Evolutionary conservation across 2,113 vertebrate genomes (phyloP).

Genomic region (Lepus americanus): DNA sequence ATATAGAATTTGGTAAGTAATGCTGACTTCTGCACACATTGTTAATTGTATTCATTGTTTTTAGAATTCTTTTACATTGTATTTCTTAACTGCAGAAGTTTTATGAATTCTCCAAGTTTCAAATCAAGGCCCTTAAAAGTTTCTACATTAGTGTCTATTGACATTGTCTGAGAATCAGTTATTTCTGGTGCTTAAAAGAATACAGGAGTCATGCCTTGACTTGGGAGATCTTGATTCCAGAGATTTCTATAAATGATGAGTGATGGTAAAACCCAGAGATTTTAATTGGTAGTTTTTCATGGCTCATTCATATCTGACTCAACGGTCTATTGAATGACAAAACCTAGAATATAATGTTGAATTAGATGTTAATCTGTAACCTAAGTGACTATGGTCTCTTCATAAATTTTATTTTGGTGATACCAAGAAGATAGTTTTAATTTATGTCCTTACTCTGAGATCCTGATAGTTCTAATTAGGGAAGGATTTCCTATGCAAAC

Average conservation of each 20-base stretch:
- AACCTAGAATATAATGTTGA: neutral
- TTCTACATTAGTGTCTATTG: neutral
- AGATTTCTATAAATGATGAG: neutral
- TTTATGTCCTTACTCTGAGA: neutral
- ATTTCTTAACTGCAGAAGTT: neutral
- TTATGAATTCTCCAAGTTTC: neutral
- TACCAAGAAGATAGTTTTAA: constrained; percentile 11
- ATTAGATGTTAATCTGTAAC: neutral
- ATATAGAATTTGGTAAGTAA: neutral
- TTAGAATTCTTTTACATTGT: neutral
- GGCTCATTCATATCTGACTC: neutral
- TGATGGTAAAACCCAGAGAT: neutral
- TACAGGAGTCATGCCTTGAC: neutral
- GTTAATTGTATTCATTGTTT: neutral
- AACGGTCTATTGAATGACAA: neutral
- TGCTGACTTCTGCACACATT: neutral
- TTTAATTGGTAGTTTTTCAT: neutral
- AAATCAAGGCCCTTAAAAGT: neutral
- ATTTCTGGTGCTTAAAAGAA: neutral
- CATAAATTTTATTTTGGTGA: constrained; percentile 28
- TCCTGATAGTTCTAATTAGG: constrained; percentile 16
- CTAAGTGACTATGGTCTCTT: neutral
- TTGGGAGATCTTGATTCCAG: neutral
- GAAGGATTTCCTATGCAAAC: neutral
- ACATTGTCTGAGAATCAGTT: neutral